Base-by-base conservation (phyloP, 2,888 invertebrate genomes). In the Philereme transversata region DNA sequence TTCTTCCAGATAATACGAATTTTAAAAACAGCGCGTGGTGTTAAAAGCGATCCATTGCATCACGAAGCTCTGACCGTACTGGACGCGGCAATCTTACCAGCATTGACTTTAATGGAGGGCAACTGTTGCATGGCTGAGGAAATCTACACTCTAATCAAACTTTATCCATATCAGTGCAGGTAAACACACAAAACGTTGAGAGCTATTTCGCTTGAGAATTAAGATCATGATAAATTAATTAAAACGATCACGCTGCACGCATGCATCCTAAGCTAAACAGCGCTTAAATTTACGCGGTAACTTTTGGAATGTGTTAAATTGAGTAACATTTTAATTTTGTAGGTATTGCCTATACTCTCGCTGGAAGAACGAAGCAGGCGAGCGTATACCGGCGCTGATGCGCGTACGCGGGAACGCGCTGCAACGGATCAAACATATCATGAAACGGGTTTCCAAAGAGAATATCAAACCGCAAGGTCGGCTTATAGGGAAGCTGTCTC, bases 361-460 rank as follows among this genome's bases (percentile, higher is more conserved):
- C 55, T 99, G 99, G 99, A 99, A 99, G 86, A 98, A 98, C 78
- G 98, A 98, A 72, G 82, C 90, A 0, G 88, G 89, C 7, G 93
- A 95, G 62, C 91, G 96, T 49, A 97, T 99, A 85, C 97, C 99
- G 0, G 94, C 96, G 45, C 87, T 99, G 55, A 94, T 98, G 78
- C 94, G 96, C 22, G 96, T 97, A 41, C 94, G 97, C 46, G 98
- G 97, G 0, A 97, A 97, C 79, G 96, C 97, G 0, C 94, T 98
- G 70, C 98, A 98, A 79, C 95, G 97, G 77, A 97, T 99, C 51
- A 98, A 98, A 82, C 98, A 98, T 70, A 96, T 99, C 43, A 98
- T 99, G 97, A 99, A 99, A 90, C 95, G 97, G 66, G 97, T 98
- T 43, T 98, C 98, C 75, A 99, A 99, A 83, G 99, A 99, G 84